Percentiles rank a stretch among this genome's conserved stretches.
These are phyloP conservation scores for Glaucomys volans DNA, from an alignment of 2,113 vertebrate species.

Conservation along the genomic window DNA sequence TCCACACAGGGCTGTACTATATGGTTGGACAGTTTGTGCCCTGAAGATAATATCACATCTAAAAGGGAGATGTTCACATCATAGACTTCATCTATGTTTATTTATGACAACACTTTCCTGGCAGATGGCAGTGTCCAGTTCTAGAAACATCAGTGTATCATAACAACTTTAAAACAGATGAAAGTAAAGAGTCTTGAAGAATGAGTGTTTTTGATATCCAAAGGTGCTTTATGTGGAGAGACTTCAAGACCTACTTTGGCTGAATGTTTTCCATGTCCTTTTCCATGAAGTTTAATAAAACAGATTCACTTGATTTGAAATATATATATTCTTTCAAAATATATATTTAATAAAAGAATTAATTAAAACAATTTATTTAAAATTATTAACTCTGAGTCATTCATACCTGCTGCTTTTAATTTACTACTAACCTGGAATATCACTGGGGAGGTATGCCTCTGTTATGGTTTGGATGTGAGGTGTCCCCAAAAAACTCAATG, in stretches of 20 bases:
- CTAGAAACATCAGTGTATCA: slow-evolving; percentile 58
- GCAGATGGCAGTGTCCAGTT: slow-evolving; percentile 60
- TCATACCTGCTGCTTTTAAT: not conserved
- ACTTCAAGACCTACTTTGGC: not conserved
- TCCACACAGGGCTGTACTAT: not conserved
- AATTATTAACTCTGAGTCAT: slow-evolving; percentile 12
- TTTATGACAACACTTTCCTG: slow-evolving; percentile 60
- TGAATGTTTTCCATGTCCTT: not conserved
- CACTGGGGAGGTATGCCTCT: not conserved
- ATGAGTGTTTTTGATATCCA: slow-evolving; percentile 11
- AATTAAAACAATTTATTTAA: not conserved
- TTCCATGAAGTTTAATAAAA: not conserved
- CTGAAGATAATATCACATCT: slow-evolving; percentile 35
- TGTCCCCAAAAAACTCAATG: too few relatives aligned
- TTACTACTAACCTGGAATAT: not conserved
- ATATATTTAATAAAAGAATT: not conserved
- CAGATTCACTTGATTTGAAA: not conserved
- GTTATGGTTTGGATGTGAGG: too few relatives aligned
- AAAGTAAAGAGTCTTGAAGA: slow-evolving; percentile 46
- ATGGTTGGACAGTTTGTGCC: slow-evolving; percentile 2
- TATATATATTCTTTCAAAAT: not conserved
- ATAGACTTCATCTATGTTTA: slow-evolving; percentile 31
- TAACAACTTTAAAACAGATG: slow-evolving; percentile 40
- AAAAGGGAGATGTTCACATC: slow-evolving; percentile 4
- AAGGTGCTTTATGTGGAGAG: not conserved